Evolutionary conservation across 2,113 vertebrate species (phyloP), one percentile per base, ranked within the genome.

Genomic region (Tetrax tetrax): DNA sequence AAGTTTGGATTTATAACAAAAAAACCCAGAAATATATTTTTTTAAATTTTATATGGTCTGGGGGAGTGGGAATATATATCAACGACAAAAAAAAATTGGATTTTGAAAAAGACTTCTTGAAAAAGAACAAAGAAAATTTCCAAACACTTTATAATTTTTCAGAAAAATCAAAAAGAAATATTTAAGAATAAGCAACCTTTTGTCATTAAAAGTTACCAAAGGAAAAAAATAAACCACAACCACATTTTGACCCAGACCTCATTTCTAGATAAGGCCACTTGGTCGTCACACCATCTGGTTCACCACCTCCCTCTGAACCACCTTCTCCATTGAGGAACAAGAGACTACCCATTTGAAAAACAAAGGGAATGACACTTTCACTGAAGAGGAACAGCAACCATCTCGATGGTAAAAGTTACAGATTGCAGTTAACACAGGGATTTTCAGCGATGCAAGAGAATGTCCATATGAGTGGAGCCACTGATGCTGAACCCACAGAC

Each of bases 1-100:
- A 76, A 93, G 35, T 45, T 38, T 60, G 37, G 23, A 21, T 64
- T 89, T 57, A n/a, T 19, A 79, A 12, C 41, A 68, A 27, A 91
- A 89, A 72, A 77, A 60, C 12, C 0, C 6, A 85, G 22, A 89
- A 91, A 69, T 21, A 20, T 33, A 2, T 59, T 80, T 80, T 23
- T 59, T 41, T 1, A 47, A 41, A 17, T 82, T 35, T 63, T 28
- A 35, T 28, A 48, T 10, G 33, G 27, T 21, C 25, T 33, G 41
- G 14, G 14, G 6, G 12, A 7, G 2, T 7, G 8, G 24, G 14
- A 4, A 11, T 41, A 35, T 20, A 10, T 14, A 51, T 13, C 16
- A 43, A 43, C 14, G 11, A 43, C 41, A 43, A 43, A 43, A 38
- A 38, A 22, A 7, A 76, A 83, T 29, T 10, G 0, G 0, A 57